Conservation (phyloP, 1,140 invertebrate genomes). For the Cotesia vestalis region DNA sequence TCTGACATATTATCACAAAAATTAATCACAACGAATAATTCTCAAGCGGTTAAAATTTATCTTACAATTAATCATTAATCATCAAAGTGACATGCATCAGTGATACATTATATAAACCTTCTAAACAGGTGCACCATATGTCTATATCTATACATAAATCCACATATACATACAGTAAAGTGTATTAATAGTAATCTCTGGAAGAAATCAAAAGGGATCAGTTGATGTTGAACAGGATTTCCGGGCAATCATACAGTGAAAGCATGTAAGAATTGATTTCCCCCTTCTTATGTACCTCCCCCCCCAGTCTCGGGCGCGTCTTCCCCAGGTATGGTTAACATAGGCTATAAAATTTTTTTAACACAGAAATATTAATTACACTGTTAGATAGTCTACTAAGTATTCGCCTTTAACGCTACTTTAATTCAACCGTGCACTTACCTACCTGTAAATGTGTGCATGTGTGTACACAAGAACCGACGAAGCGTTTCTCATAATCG, state of each 20-base stretch:
- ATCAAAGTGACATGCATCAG: too few species aligned
- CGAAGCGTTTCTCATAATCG: not conserved
- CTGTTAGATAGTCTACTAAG: not conserved
- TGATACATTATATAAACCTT: too few species aligned
- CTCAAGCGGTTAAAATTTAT: too few species aligned
- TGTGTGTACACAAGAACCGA: too few species aligned
- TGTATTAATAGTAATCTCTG: not conserved
- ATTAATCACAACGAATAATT: too few species aligned
- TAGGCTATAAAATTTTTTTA: not conserved
- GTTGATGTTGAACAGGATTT: conserved; percentile 34
- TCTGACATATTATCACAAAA: too few species aligned
- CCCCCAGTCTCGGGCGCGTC: not conserved
- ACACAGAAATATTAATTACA: not conserved
- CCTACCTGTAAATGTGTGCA: too few species aligned
- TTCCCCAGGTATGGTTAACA: conserved; percentile 7
- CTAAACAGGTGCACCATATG: too few species aligned
- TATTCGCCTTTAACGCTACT: too few species aligned
- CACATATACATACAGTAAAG: not conserved
- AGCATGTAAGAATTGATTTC: conserved; percentile 40
- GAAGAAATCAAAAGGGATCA: conserved; percentile 25
- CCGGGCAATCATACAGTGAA: conserved; percentile 36
- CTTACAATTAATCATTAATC: too few species aligned
- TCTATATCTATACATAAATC: too few species aligned
- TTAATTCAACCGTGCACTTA: too few species aligned
- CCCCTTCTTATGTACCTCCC: conserved; percentile 10